Percentiles rank a stretch among this genome's conserved stretches.
phyloP scores from a whole-genome alignment of 64 coral and sea anemone species.

The Dendronephthya gigantea region DNA sequence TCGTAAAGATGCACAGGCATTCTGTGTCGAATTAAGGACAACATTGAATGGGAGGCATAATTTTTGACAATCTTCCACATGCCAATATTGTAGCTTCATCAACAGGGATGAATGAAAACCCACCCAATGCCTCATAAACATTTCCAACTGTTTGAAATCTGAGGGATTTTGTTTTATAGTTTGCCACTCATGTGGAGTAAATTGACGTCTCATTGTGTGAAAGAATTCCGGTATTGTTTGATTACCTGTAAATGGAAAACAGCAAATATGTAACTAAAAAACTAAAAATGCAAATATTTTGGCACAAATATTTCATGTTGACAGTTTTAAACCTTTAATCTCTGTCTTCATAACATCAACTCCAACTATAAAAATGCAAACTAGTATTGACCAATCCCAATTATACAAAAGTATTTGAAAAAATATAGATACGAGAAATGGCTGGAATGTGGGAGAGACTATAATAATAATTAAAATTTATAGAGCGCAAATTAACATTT shows the following conservation, averaged over 20 bases:
- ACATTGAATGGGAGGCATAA: too few species aligned
- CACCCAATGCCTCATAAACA: conserved; percentile 98
- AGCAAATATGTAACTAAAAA: background rate
- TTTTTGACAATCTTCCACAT: background rate
- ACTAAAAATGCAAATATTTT: background rate
- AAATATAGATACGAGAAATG: too few species aligned
- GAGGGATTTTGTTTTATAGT: conserved; percentile 46
- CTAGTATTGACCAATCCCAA: background rate
- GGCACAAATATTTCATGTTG: background rate
- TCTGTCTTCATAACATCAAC: conserved; percentile 90
- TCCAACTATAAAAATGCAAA: conserved; percentile 52
- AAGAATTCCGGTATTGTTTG: conserved; percentile 59
- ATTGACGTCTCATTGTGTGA: conserved; percentile 82
- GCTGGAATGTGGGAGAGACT: too few species aligned
- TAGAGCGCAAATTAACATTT: too few species aligned
- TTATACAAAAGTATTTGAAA: too few species aligned
- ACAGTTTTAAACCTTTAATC: conserved; percentile 43
- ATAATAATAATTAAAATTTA: too few species aligned
- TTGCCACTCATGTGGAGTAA: conserved; percentile 66
- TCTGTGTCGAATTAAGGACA: too few species aligned
- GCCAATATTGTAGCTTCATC: background rate
- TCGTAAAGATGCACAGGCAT: too few species aligned
- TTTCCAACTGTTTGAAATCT: conserved; percentile 81
- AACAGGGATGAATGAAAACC: background rate
- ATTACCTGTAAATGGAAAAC: conserved; percentile 18